Percentiles rank a stretch among this genome's conserved stretches.
These are phyloP conservation scores for Scyliorhinus canicula DNA, from an alignment of 2,797 vertebrate genomes.

Conservation along the genomic window DNA sequence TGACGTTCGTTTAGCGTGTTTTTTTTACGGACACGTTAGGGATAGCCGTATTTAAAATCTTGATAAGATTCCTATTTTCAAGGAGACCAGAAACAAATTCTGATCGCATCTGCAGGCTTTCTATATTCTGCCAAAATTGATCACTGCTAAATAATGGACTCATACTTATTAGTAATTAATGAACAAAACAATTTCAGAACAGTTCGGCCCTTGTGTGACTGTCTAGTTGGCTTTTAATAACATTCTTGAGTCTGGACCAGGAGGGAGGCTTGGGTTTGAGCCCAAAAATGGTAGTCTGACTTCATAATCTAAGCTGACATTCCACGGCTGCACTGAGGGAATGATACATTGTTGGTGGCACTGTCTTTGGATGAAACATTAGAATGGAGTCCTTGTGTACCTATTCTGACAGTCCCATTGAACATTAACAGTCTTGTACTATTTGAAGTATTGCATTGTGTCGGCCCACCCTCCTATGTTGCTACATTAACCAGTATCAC, in stretches of 20 bases:
- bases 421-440: neutral
- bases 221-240: neutral
- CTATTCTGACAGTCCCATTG: neutral
- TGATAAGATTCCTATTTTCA: neutral
- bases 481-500: neutral
- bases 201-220: neutral
- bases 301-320: neutral
- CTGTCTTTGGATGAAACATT: constrained; percentile 17
- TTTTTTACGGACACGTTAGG: neutral
- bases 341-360: neutral
- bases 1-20: neutral
- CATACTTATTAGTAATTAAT: neutral
- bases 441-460: neutral
- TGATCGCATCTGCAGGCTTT: neutral
- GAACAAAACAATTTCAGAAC: neutral
- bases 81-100: neutral
- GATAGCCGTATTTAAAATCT: neutral
- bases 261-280: neutral
- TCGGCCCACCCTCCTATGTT: neutral
- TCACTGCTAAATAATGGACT: neutral
- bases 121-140: neutral
- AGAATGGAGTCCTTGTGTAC: neutral
- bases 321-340: neutral
- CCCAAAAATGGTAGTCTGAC: neutral
- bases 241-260: neutral